These are phyloP conservation scores for Yoshiicerus persimilis DNA, from an alignment of 1,140 invertebrate genomes.

Conservation along the genomic window DNA sequence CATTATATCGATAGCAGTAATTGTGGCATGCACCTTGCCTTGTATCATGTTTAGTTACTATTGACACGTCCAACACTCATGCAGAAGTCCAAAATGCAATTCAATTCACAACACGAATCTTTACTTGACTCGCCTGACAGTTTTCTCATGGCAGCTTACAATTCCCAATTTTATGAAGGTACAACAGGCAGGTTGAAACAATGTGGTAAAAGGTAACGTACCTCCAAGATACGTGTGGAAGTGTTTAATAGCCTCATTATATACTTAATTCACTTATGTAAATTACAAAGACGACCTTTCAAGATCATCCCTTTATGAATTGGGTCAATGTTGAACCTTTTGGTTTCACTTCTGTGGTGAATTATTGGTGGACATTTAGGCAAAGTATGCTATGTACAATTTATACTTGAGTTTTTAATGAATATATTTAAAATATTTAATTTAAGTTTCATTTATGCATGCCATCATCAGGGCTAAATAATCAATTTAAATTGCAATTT, in stretches of 20 bases:
- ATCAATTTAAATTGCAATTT: no score
- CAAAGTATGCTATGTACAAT: no score
- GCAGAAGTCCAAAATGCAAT: not conserved
- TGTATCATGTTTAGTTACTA: not conserved
- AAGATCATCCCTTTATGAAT: not conserved
- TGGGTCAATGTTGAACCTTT: not conserved
- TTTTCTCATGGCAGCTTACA: not conserved
- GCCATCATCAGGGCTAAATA: no score
- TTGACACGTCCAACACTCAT: not conserved
- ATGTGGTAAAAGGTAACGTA: not conserved
- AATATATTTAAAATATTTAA: no score
- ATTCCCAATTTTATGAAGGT: not conserved
- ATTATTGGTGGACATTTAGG: no score
- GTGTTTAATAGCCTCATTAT: not conserved
- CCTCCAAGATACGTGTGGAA: not conserved
- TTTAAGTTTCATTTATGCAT: no score
- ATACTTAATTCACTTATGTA: not conserved
- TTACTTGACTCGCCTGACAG: not conserved
- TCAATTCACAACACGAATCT: not conserved
- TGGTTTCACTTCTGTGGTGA: not conserved
- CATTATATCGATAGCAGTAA: no score
- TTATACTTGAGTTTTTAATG: no score
- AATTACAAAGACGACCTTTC: not conserved
- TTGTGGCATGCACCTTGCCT: no score
- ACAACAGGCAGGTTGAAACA: no score